Base-by-base conservation (phyloP, 1,140 invertebrate species). In the Heliothis virescens region DNA sequence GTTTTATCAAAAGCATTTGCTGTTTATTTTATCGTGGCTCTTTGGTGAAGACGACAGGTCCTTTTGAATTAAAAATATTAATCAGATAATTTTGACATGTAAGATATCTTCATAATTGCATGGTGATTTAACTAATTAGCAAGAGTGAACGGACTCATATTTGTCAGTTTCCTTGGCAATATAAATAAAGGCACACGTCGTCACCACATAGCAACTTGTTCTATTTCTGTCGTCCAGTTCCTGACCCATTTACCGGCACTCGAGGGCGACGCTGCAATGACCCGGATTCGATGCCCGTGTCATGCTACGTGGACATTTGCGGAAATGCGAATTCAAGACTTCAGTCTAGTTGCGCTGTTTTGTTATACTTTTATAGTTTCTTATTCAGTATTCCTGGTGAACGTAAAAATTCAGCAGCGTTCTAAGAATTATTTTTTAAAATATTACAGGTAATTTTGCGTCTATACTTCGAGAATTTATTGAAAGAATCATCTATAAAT, bases 221-320 rank as follows among this genome's bases (percentile, higher is more conserved):
- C 69, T 83, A 80, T 83, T 80, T 80, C 60, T 50, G 57, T 12
- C 60, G 16, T 57, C 21, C 62, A 55, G 48, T 74, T 69, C 60
- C 71, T 83, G 85, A 86, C 85, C 85, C 72, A 84, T 84, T 79
- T 86, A 81, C 11, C 63, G 80, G 29, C 65, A 79, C 82, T 86
- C 67, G 84, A 83, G 80, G 83, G 77, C 74, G 82, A 62, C 65
- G 65, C 81, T 83, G 79, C 79, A 84, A 79, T 84, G 85, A 86
- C 85, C 85, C 67, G 79, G 65, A 84, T 86, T 83, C 81, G 60
- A 84, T 73, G 77, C 82, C 74, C 67, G 67, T 53, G 47, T 21
- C 18, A 71, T 47, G 53, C 63, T 67, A 67, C 72, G 52, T 69
- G 69, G 62, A 67, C 60, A 83, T 76, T 57, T 69, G 71, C 75